These are phyloP conservation scores for Polypterus bichir DNA, from an alignment of 2,113 vertebrate genomes.

Conservation along the genomic window DNA sequence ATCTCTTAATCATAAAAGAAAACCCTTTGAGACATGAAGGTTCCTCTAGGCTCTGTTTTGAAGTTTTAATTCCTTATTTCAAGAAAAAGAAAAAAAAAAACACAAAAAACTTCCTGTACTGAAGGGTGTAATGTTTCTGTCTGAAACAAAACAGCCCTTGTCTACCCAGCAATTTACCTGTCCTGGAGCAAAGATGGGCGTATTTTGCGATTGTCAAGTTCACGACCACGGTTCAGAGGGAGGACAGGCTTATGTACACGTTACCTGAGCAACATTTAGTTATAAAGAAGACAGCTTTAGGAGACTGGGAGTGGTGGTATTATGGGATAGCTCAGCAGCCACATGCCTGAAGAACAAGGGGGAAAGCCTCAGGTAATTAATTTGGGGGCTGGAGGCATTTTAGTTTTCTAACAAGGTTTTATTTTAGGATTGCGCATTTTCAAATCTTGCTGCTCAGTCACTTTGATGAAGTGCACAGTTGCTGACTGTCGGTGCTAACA, in stretches of 20 bases:
- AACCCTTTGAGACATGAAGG: constrained; percentile 27
- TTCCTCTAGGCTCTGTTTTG: constrained; percentile 18
- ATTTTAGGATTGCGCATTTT: too few relatives aligned
- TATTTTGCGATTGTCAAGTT: constrained; percentile 38
- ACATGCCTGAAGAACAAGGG: too few relatives aligned
- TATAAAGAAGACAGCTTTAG: constrained; percentile 17
- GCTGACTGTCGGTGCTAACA: too few relatives aligned
- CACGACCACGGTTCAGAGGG: constrained; percentile 42
- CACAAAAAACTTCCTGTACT: constrained; percentile 35
- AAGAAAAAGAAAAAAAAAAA: constrained; percentile 9
- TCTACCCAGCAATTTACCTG: constrained; percentile 40
- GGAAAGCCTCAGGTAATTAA: too few relatives aligned
- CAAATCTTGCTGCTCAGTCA: too few relatives aligned
- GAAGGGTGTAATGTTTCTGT: constrained; percentile 36
- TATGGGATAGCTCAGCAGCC: constrained; percentile 27
- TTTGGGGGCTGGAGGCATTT: too few relatives aligned
- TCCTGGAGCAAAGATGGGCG: constrained; percentile 36
- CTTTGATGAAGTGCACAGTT: too few relatives aligned
- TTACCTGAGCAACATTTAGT: constrained; percentile 38
- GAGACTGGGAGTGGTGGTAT: constrained; percentile 20
- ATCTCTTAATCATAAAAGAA: constrained; percentile 3
- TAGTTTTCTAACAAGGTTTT: too few relatives aligned
- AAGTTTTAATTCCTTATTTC: constrained; percentile 33
- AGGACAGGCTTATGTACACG: constrained; percentile 52
- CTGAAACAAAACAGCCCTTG: constrained; percentile 30